Evolutionary conservation across 1,140 invertebrate species (phyloP), one percentile per base, ranked within the genome.

Genomic region (Mactra quadrangularis): DNA sequence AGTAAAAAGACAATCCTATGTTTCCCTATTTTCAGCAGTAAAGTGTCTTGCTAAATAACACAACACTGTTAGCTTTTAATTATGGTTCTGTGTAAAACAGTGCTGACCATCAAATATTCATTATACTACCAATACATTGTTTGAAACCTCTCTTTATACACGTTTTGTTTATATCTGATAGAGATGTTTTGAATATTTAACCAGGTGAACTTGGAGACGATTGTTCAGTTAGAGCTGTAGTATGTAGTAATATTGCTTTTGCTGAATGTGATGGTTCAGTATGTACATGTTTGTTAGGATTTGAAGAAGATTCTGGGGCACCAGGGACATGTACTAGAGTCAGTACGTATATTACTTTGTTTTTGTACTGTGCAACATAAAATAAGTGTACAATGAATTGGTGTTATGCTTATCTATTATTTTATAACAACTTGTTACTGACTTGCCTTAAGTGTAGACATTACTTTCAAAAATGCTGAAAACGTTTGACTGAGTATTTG

Each of bases 161-260:
- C n/a, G n/a, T n/a, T n/a, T n/a, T n/a, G n/a, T n/a, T n/a, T n/a
- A n/a, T n/a, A n/a, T n/a, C n/a, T n/a, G n/a, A n/a, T n/a, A n/a
- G n/a, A n/a, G n/a, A n/a, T n/a, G n/a, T n/a, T n/a, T n/a, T n/a
- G n/a, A n/a, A n/a, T n/a, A n/a, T n/a, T n/a, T n/a, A n/a, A n/a
- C 27, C 27, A 81, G 77, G 64, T 71, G 64, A 27, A 29, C 66
- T 81, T 22, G 64, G 64, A 11, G 66, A 81, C 31, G 66, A 71
- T 38, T 81, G 77, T 27, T 57, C 77, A 17, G 17, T 38, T 4
- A n/a, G 77, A 59, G 6, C 64, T 33, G 66, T 7, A 6, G 77
- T 81, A 19, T 81, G 77, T 71, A 45, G 11, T 25, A 68, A 68
- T n/a, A 45, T 81, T 31, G 29, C 55, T 1, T 57, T 57, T 59